Base-by-base conservation (phyloP, 2,113 vertebrate species). In the Ginglymostoma cirratum region DNA sequence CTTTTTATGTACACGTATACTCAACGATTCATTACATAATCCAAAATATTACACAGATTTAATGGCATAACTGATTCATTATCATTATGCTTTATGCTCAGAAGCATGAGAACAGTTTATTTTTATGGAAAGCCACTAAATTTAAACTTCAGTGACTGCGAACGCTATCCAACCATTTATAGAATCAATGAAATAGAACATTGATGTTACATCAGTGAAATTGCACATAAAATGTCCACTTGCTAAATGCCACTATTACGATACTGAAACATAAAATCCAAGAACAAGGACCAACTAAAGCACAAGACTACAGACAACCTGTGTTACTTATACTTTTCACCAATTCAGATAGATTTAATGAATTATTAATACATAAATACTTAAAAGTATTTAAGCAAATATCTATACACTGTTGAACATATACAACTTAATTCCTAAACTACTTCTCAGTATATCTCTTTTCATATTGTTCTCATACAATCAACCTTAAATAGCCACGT, bases 141-240 rank as follows among this genome's bases (percentile, higher is more conserved):
- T 38, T 38, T 93, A 93, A 61, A 66, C 55, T 61, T 92, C 19
- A 17, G 55, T 34, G 34, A 92, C 38, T 34, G n/a, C 42, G 86
- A 89, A 48, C 34, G 52, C 2, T 96, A 42, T 19, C 94, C 96
- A 90, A 38, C 48, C 90, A 61, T 61, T 90, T 96, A 96, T 78
- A 95, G 83, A 97, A 92, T 96, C 61, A 96, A 87, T 95, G 96
- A 96, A 96, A 96, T 90, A 61, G 27, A 90, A 90, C 17, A 21
- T 38, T 65, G 27, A 92, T 92, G 14, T 2, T 34, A 66, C 61
- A 61, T 61, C 34, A 55, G 2, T 8, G 85, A 5, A 90, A 21
- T 89, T 89, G 45, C 42, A 86, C 19, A 42, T 86, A 45, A n/a
- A 12, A 78, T 34, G 14, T 86, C 1, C 19, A 45, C 30, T n/a